These are phyloP conservation scores for Eilema caniola DNA, from an alignment of 2,888 invertebrate genomes.

Conservation along the genomic window DNA sequence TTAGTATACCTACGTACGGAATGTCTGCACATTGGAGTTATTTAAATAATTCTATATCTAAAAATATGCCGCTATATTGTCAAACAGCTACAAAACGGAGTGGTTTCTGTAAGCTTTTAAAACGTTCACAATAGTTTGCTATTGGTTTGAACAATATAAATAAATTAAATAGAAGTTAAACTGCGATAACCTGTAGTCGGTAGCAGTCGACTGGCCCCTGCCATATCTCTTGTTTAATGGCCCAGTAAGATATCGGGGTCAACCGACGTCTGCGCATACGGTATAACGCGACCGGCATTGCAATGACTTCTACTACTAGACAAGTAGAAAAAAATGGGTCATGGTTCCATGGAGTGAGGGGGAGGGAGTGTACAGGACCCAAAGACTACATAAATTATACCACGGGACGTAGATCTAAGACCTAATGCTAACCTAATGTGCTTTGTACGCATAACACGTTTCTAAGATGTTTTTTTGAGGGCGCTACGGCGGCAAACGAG, in stretches of 20 bases:
- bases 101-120: not conserved
- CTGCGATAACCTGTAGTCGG: constrained; percentile 26
- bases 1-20: too few species aligned
- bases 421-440: too few species aligned
- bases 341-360: not conserved
- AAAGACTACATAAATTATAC: not conserved
- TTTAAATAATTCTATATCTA: too few species aligned
- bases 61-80: too few species aligned
- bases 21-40: too few species aligned
- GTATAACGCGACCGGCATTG: constrained; percentile 17
- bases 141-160: not conserved
- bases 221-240: constrained; percentile 48
- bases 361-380: not conserved
- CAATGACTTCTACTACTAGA: not conserved
- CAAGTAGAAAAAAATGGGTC: not conserved
- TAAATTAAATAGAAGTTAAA: not conserved
- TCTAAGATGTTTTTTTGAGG: too few species aligned
- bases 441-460: too few species aligned
- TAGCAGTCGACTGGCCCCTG: constrained; percentile 20
- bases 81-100: too few species aligned
- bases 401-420: too few species aligned
- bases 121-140: not conserved
- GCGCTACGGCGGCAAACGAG: too few species aligned
- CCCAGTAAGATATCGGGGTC: constrained; percentile 46
- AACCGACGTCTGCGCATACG: constrained; percentile 36